These are phyloP conservation scores for Aplochiton taeniatus DNA, from an alignment of 2,797 vertebrate genomes.

Conservation along the genomic window DNA sequence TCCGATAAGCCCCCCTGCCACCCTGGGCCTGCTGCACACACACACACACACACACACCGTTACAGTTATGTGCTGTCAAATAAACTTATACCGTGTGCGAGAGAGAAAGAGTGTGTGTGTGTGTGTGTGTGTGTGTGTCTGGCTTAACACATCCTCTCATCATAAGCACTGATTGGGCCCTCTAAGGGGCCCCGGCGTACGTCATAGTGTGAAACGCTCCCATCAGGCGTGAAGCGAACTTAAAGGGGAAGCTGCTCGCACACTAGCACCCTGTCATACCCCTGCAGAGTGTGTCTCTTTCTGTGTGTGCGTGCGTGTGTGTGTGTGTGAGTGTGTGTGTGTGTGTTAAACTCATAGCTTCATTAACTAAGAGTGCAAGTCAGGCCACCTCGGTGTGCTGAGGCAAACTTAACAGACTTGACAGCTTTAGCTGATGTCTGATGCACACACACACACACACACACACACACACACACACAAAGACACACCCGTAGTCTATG, in stretches of 20 bases:
- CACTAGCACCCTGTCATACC: neutral
- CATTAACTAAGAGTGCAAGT: no score
- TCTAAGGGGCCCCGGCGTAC: conserved; percentile 6
- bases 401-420: no score
- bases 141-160: conserved; percentile 26
- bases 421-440: no score
- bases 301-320: neutral
- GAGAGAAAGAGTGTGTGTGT: conserved; percentile 7
- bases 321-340: neutral
- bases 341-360: neutral
- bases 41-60: conserved; percentile 17
- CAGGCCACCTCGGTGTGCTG: no score
- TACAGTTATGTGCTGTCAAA: conserved; percentile 12
- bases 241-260: neutral
- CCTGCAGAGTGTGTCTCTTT: neutral
- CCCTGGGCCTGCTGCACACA: conserved; percentile 30
- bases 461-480: no score
- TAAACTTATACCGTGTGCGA: neutral
- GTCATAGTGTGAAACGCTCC: conserved; percentile 14
- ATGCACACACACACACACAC: no score
- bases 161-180: conserved; percentile 28
- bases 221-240: neutral
- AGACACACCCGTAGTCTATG: no score
- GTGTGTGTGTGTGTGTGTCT: conserved; percentile 9
- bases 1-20: conserved; percentile 29